A percentile compares a stretch with the other conserved stretches of the same genome.
phyloP scores from a whole-genome alignment of 2,113 vertebrate genomes.

The Willisornis vidua region DNA sequence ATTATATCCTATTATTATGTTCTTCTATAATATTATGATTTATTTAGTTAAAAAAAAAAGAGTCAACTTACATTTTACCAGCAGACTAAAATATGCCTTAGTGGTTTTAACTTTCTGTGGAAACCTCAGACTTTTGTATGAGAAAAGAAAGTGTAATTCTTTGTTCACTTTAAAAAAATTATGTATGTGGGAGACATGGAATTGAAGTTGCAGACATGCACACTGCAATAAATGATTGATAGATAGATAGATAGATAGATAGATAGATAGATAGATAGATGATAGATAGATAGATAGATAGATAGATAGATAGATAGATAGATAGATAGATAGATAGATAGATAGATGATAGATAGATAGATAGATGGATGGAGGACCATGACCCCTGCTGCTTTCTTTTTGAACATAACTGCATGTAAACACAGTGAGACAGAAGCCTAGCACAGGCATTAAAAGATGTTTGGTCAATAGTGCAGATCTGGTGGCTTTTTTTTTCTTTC shows the following conservation, averaged over 20 bases:
- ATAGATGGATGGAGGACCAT: not conserved
- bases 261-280: too few relatives aligned
- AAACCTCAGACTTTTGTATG: not conserved
- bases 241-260: too few relatives aligned
- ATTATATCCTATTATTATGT: not conserved
- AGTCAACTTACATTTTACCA: not conserved
- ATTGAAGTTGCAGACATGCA: not conserved
- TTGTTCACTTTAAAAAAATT: not conserved
- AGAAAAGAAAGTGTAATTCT: not conserved
- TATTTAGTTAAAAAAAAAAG: not conserved
- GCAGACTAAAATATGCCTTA: not conserved
- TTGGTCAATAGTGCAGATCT: not conserved
- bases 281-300: too few relatives aligned
- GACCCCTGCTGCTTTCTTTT: not conserved
- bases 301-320: too few relatives aligned
- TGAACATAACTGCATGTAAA: not conserved
- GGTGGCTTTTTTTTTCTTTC: too few relatives aligned
- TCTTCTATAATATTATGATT: not conserved
- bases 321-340: not conserved
- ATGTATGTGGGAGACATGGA: not conserved
- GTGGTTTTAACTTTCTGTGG: not conserved
- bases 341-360: too few relatives aligned
- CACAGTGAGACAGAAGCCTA: not conserved
- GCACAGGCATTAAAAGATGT: not conserved
- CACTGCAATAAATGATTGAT: not conserved